A percentile compares a stretch with the other conserved stretches of the same genome.
phyloP scores from a whole-genome alignment of 2,113 vertebrate species.

The Lichenostomus cassidix region DNA sequence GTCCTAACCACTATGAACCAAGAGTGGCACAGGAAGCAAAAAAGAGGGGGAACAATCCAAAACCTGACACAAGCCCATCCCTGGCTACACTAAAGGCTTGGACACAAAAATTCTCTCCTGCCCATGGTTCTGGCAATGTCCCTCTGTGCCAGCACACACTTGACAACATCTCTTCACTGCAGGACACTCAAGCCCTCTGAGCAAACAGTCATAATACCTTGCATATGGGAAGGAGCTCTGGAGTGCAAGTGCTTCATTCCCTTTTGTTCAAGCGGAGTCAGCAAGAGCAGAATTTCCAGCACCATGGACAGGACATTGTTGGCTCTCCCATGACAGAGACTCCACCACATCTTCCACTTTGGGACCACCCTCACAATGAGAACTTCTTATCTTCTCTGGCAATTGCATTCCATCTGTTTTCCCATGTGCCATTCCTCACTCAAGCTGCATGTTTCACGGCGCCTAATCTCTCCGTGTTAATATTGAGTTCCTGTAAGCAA shows the following conservation, averaged over 20 bases:
- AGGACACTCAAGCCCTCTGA: background rate
- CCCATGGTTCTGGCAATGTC: background rate
- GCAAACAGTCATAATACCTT: background rate
- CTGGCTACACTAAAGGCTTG: background rate
- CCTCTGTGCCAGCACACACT: too few relatives aligned
- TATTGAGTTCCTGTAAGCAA: too few relatives aligned
- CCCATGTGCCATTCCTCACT: too few relatives aligned
- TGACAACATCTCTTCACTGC: background rate
- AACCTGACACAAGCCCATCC: background rate
- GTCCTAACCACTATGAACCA: background rate
- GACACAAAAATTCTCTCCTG: background rate
- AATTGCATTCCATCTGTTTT: too few relatives aligned
- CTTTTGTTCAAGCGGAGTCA: too few relatives aligned
- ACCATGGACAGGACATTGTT: background rate
- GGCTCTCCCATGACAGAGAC: background rate
- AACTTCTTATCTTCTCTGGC: background rate
- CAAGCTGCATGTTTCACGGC: too few relatives aligned
- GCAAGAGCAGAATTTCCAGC: background rate
- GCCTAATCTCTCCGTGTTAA: too few relatives aligned
- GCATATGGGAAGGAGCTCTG: background rate
- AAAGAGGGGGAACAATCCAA: fast-evolving
- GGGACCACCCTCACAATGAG: too few relatives aligned
- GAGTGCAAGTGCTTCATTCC: too few relatives aligned
- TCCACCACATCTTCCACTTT: background rate
- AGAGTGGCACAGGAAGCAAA: too few relatives aligned